Percentiles rank a stretch among this genome's conserved stretches.
These are phyloP conservation scores for Ferdinandea cuprea DNA, from an alignment of 2,888 invertebrate genomes.

Conservation along the genomic window DNA sequence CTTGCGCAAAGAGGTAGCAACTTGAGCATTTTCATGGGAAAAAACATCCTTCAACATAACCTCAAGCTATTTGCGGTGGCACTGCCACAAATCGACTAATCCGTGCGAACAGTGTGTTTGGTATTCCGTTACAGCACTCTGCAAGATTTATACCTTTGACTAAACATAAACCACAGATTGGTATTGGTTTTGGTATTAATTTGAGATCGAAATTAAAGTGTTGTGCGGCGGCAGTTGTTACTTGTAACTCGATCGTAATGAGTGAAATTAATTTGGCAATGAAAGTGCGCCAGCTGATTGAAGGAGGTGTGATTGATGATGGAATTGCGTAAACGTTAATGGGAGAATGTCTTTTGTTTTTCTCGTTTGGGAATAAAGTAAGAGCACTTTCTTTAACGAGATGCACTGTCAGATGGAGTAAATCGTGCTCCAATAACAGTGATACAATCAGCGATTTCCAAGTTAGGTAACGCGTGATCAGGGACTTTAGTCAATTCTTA, in stretches of 20 bases:
- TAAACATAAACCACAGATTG: conserved; percentile 6
- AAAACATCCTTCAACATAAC: conserved; percentile 13
- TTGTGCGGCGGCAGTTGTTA: neutral
- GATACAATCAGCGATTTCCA: no score
- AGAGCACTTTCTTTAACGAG: no score
- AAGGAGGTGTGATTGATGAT: conserved; percentile 26
- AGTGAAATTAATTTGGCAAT: conserved; percentile 12
- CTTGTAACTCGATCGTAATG: neutral
- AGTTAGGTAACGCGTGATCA: no score
- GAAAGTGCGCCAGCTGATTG: conserved; percentile 1
- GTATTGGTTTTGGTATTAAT: conserved; percentile 1
- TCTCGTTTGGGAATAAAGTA: no score
- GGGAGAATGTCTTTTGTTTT: neutral
- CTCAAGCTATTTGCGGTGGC: conserved; percentile 32
- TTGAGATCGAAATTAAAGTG: no score
- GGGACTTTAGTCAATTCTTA: neutral
- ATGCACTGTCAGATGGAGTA: no score
- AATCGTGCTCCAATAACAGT: no score
- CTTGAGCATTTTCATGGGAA: conserved; percentile 29
- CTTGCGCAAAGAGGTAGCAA: conserved; percentile 22
- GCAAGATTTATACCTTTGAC: conserved; percentile 12
- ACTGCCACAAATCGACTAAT: conserved; percentile 2
- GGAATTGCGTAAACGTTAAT: conserved; percentile 15
- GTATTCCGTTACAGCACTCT: neutral
- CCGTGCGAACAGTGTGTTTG: neutral